phyloP scores from a whole-genome alignment of 2,113 vertebrate genomes.

The Eulemur rufifrons region DNA sequence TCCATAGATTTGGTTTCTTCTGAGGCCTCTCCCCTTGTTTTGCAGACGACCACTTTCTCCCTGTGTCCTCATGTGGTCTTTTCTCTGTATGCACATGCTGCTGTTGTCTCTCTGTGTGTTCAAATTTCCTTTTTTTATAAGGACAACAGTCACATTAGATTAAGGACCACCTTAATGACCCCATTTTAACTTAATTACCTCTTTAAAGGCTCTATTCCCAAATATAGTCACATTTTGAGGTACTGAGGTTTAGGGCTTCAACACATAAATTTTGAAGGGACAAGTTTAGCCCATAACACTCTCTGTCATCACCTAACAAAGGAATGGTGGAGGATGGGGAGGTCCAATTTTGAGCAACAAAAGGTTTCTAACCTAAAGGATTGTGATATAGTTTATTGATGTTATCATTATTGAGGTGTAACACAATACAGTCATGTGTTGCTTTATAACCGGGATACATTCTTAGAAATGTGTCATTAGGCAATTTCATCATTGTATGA shows the following conservation, averaged over 20 bases:
- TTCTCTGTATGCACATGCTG: neutral
- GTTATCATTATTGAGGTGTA: neutral
- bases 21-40: neutral
- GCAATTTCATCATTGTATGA: neutral
- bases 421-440: neutral
- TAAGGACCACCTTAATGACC: neutral
- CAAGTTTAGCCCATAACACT: neutral
- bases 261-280: neutral
- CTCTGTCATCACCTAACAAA: neutral
- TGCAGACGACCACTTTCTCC: neutral
- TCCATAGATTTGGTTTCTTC: neutral
- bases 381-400: neutral
- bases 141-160: neutral
- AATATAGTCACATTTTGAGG: neutral
- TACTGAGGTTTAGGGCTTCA: neutral
- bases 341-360: neutral
- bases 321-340: neutral
- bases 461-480: neutral
- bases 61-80: neutral
- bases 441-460: neutral
- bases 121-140: neutral
- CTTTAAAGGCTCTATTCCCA: neutral
- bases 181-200: neutral
- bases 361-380: neutral
- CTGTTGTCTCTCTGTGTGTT: neutral